These are phyloP conservation scores for Drosophila silvestris DNA, from an alignment of 2,888 invertebrate genomes.

Conservation along the genomic window DNA sequence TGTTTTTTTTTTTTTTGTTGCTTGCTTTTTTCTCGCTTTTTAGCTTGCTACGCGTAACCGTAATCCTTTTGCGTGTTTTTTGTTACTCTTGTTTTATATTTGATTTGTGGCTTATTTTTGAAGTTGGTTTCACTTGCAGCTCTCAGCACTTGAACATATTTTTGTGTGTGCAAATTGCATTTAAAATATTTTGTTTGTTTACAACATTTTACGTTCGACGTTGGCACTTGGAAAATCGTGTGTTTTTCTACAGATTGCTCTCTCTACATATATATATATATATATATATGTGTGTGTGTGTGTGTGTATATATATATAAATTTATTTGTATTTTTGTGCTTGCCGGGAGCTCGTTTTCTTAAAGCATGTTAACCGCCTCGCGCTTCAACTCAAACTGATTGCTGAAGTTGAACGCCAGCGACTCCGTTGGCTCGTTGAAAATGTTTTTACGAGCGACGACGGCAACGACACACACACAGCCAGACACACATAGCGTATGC, in stretches of 20 bases:
- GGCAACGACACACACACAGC: conserved; percentile 51
- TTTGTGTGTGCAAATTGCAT: conserved; percentile 8
- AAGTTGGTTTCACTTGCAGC: conserved; percentile 24
- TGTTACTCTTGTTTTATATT: conserved; percentile 13
- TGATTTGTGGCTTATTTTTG: neutral
- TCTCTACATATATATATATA: neutral
- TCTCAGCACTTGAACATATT: conserved; percentile 41
- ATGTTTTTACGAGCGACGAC: conserved; percentile 72
- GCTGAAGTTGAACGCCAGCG: conserved; percentile 79
- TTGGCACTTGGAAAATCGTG: conserved; percentile 51
- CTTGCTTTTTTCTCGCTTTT: neutral
- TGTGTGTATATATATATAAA: neutral
- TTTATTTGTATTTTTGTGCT: conserved; percentile 10
- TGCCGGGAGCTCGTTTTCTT: conserved; percentile 81
- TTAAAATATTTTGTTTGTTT: conserved; percentile 15
- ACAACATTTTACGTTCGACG: conserved; percentile 17
- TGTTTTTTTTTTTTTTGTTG: conserved; percentile 35
- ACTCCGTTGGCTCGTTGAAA: conserved; percentile 85
- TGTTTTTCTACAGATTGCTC: conserved; percentile 26
- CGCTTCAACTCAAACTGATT: conserved; percentile 85
- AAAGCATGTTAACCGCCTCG: conserved; percentile 85
- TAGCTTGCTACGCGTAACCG: conserved; percentile 49
- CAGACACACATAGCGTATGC: conserved; percentile 17
- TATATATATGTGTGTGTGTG: neutral
- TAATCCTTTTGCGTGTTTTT: conserved; percentile 57